These are phyloP conservation scores for Sebastes goodei DNA, from an alignment of 2,797 vertebrate species.

Conservation along the genomic window DNA sequence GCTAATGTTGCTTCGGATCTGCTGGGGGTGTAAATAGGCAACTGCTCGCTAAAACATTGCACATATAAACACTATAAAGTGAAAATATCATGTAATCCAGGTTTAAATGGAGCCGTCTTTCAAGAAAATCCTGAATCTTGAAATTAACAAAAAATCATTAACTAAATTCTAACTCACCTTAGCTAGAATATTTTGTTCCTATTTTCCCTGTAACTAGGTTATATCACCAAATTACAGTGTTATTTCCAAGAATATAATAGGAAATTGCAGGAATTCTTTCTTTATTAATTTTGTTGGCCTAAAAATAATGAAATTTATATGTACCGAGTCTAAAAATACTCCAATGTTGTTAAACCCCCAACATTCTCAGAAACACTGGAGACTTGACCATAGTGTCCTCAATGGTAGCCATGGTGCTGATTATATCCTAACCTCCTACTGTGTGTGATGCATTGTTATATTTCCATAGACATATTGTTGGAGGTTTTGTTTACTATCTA, in stretches of 20 bases:
- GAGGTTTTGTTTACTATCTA: constrained; percentile 17
- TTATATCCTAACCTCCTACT: not conserved
- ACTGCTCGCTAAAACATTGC: not conserved
- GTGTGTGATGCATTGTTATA: not conserved
- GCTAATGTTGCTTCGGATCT: not conserved
- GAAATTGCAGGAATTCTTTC: not conserved
- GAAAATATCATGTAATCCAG: not conserved
- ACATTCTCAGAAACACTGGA: not conserved
- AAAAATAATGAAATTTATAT: not conserved
- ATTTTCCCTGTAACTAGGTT: not conserved
- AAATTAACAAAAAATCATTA: not conserved
- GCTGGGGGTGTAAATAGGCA: not conserved
- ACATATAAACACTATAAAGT: not conserved
- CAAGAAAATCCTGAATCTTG: not conserved
- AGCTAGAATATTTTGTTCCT: too few species aligned
- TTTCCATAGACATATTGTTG: not conserved
- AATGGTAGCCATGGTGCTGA: too few species aligned
- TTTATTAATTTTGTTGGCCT: not conserved
- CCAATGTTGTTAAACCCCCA: not conserved
- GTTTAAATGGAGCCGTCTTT: not conserved
- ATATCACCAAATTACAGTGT: not conserved
- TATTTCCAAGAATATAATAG: not conserved
- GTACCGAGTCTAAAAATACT: not conserved
- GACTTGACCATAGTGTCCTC: not conserved
- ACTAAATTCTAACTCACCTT: not conserved